phyloP scores from a whole-genome alignment of 2,113 vertebrate species.

The Ramphastos sulfuratus region DNA sequence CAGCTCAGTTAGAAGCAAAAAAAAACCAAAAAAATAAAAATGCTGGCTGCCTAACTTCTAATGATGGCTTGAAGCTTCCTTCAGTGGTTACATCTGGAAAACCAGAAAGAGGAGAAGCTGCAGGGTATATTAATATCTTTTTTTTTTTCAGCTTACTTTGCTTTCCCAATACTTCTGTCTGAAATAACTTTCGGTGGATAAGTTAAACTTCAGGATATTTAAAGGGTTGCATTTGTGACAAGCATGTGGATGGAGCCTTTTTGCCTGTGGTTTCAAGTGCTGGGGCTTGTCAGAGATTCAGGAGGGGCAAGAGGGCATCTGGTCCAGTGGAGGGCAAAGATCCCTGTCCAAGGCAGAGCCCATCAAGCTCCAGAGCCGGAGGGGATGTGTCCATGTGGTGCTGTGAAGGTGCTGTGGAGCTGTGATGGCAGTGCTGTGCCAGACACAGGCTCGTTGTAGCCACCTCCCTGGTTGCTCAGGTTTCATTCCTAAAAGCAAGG shows the following conservation, averaged over 20 bases:
- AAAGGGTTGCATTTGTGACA: background rate
- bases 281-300: background rate
- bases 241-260: background rate
- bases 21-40: background rate
- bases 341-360: background rate
- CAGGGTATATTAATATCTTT: background rate
- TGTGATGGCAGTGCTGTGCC: background rate
- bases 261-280: background rate
- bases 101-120: background rate
- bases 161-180: background rate
- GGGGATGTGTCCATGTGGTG: background rate
- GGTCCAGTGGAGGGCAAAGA: background rate
- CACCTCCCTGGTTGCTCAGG: background rate
- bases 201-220: background rate
- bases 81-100: background rate
- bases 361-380: rapidly evolving
- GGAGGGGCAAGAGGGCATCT: background rate
- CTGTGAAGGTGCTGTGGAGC: background rate
- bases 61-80: background rate
- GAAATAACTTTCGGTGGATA: background rate
- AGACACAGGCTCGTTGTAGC: background rate
- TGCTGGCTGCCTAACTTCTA: background rate
- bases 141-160: background rate
- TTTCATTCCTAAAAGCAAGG: background rate
- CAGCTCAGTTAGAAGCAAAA: background rate